A percentile compares a stretch with the other conserved stretches of the same genome.
phyloP scores from a whole-genome alignment of 2,113 vertebrate genomes.

The Rafetus swinhoei region DNA sequence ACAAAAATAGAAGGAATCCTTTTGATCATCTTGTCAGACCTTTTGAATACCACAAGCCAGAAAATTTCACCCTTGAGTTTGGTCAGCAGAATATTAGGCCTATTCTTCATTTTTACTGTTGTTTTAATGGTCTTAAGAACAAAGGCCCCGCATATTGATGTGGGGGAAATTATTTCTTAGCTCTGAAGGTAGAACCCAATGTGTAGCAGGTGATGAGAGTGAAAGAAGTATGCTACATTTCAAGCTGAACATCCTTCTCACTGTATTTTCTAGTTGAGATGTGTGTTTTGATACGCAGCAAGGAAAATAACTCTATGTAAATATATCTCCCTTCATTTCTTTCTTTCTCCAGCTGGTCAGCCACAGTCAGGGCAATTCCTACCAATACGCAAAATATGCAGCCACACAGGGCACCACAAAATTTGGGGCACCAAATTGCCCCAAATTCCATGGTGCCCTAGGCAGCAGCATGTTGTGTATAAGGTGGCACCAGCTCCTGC shows the following conservation, averaged over 20 bases:
- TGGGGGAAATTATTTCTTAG: neutral
- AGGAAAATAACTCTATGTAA: neutral
- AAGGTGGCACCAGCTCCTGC: too few relatives aligned
- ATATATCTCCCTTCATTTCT: neutral
- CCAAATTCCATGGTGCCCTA: too few relatives aligned
- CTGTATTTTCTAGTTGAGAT: neutral
- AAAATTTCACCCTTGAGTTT: neutral
- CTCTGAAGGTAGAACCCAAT: neutral
- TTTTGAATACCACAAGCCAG: neutral
- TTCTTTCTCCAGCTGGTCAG: neutral
- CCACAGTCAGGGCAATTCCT: neutral
- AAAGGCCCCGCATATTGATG: neutral
- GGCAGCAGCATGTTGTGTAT: too few relatives aligned
- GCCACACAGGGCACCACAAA: too few relatives aligned
- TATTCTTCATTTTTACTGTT: neutral
- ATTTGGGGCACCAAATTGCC: too few relatives aligned
- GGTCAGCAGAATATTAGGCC: neutral
- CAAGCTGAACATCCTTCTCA: fast-evolving
- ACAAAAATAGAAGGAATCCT: neutral
- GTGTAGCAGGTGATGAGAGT: neutral
- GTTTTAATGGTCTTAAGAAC: neutral
- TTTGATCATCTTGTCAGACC: neutral
- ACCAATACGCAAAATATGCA: too few relatives aligned
- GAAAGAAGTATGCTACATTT: neutral
- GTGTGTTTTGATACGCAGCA: neutral